Evolutionary conservation across 1,140 invertebrate species (phyloP), one percentile per base, ranked within the genome.

Genomic region (Micrasema longulum): DNA sequence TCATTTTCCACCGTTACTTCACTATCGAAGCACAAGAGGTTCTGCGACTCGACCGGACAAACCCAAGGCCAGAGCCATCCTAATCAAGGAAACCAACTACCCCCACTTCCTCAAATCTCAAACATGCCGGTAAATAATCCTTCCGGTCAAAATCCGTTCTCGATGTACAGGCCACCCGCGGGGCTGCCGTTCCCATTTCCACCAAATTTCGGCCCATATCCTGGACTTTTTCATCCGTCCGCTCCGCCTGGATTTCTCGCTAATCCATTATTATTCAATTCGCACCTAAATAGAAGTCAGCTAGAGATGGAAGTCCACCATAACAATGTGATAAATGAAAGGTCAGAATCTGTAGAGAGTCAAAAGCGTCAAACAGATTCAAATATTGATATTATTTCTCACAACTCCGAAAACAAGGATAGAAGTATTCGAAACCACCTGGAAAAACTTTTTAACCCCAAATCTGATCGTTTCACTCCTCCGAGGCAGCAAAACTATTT

Each of bases 1-100:
- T 91, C 92, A 14, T 98, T 98, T 84, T 93, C 91, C 36, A 96
- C 95, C 0, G 89, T 92, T 10, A 95, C 95, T 1, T 95, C 91
- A 35, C 84, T 93, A 55, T 89, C 92, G 23, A 94, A 95, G 79
- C 93, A 95, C 82, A 94, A 94, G 82, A 86, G 93, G 73, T 95
- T 93, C 79, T 95, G 93, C 79, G 93, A 95, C 77, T 89, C 91
- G 0, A 89, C 89, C 1, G 80, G 84, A 1, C 78, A 84, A 18
- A 79, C 85, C 50, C 80, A 85, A 10, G 76, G 77, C 52, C 74
- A 72, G 60, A 69, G 12, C 43, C 80, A 80, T 69, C 83, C 84
- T 3, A 84, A 82, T 73, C 83, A 81, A 71, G 79, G 82, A 48
- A 79, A 82, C 41, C 82, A 82, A 68, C 79, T 80, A 75, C 84